Conservation (phyloP, 53 echinoderm and acorn worm genomes). For the Paracentrotus lividus region DNA sequence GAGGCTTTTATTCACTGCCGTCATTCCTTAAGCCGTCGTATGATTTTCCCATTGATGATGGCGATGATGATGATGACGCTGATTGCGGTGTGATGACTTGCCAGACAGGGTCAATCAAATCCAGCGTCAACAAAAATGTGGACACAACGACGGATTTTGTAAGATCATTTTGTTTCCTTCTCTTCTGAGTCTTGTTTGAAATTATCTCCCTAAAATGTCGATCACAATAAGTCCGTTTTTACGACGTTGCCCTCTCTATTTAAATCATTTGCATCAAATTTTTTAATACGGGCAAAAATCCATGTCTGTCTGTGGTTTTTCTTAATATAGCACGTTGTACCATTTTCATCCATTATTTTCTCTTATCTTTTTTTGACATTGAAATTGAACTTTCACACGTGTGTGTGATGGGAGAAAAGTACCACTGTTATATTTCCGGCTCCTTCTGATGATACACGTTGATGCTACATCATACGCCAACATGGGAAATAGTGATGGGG, state of each 20-base stretch:
- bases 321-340: neutral
- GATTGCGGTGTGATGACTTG: conserved; percentile 7
- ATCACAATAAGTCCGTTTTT: no score
- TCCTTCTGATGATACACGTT: neutral
- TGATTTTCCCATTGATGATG: neutral
- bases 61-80: conserved; percentile 26
- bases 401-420: neutral
- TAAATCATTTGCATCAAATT: neutral
- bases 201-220: no score
- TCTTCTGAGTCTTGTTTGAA: no score
- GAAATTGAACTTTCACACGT: neutral
- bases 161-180: conserved; percentile 10
- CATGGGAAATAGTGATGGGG: neutral
- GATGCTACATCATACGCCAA: neutral
- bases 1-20: neutral
- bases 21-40: neutral
- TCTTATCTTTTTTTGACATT: neutral
- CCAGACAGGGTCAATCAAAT: neutral
- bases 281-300: no score
- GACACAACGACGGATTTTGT: neutral
- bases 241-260: neutral
- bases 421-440: neutral
- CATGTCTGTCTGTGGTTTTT: neutral
- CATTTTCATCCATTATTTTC: neutral
- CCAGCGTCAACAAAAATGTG: neutral